Percentiles rank a stretch among this genome's conserved stretches.
These are phyloP conservation scores for Champsocephalus esox DNA, from an alignment of 2,797 vertebrate species.

Conservation along the genomic window DNA sequence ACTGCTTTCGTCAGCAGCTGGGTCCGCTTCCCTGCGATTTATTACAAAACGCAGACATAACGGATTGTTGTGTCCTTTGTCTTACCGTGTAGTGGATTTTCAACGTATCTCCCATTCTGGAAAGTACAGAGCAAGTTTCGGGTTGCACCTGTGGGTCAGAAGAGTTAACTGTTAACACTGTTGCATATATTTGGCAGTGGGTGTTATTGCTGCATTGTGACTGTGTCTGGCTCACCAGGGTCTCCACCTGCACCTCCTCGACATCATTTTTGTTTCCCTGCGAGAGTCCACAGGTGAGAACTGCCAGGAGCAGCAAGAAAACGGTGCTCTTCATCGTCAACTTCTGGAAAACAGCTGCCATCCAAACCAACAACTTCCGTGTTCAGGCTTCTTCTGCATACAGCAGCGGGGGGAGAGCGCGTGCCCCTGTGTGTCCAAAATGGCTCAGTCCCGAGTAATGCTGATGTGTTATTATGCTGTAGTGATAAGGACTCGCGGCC, in stretches of 20 bases:
- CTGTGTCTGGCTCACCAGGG: constrained; percentile 77
- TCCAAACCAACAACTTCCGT: constrained; percentile 64
- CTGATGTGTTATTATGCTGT: constrained; percentile 83
- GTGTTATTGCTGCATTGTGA: background rate
- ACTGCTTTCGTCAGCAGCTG: constrained; percentile 49
- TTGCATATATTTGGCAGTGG: background rate
- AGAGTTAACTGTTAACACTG: constrained; percentile 33
- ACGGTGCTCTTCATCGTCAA: constrained; percentile 74
- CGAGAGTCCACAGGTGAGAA: constrained; percentile 58
- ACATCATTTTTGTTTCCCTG: constrained; percentile 58
- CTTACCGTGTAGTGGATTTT: constrained; percentile 96
- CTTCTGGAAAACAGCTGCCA: constrained; percentile 55
- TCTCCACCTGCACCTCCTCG: constrained; percentile 84
- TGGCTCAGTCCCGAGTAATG: constrained; percentile 66
- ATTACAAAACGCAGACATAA: background rate
- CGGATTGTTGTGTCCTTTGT: background rate
- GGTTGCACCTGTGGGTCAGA: constrained; percentile 85
- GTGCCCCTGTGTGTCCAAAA: constrained; percentile 30
- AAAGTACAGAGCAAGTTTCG: constrained; percentile 87
- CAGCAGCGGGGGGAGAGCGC: constrained; percentile 20
- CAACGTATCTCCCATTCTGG: constrained; percentile 91
- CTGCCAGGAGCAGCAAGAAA: constrained; percentile 65
- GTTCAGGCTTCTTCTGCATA: constrained; percentile 19
- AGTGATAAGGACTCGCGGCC: constrained; percentile 74
- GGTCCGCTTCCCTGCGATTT: background rate